Conservation (phyloP, 2,113 vertebrate genomes). For the Siniperca knerii region DNA sequence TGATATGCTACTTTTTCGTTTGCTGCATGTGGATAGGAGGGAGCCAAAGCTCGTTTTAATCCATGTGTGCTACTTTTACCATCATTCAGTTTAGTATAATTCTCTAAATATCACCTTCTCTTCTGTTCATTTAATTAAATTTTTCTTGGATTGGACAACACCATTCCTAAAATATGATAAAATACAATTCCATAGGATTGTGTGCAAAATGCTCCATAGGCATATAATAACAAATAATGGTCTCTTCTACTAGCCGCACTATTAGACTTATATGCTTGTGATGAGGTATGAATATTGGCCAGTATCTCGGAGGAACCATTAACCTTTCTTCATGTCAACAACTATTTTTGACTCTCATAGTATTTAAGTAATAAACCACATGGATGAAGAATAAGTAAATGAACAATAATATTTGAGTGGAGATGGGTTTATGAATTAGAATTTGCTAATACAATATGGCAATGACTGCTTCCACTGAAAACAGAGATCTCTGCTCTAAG, state of each 20-base stretch:
- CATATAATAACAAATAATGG: constrained; percentile 69
- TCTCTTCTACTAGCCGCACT: constrained; percentile 61
- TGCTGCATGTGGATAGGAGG: constrained; percentile 60
- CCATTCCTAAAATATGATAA: constrained; percentile 58
- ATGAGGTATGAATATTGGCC: constrained; percentile 74
- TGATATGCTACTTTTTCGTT: constrained; percentile 71
- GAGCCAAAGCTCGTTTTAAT: constrained; percentile 52
- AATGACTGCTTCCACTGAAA: constrained; percentile 56
- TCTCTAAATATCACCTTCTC: constrained; percentile 43
- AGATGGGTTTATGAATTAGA: constrained; percentile 34
- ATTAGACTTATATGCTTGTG: constrained; percentile 60
- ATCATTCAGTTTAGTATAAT: constrained; percentile 42
- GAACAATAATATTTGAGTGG: constrained; percentile 43
- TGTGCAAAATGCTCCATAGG: constrained; percentile 81
- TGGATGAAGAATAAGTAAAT: constrained; percentile 39
- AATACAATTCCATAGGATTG: constrained; percentile 82
- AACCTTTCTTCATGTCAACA: constrained; percentile 48
- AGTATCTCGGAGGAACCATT: constrained; percentile 53
- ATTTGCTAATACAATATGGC: constrained; percentile 49
- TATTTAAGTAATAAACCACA: constrained; percentile 17
- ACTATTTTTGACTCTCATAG: constrained; percentile 23
- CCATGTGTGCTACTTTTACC: constrained; percentile 73
- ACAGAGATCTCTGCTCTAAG: constrained; percentile 43
- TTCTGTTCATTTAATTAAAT: constrained; percentile 16
- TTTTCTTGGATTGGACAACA: constrained; percentile 42